A percentile compares a stretch with the other conserved stretches of the same genome.
Evolutionary conservation across 2,888 invertebrate genomes (phyloP).

Genomic region (Xylota sylvarum): DNA sequence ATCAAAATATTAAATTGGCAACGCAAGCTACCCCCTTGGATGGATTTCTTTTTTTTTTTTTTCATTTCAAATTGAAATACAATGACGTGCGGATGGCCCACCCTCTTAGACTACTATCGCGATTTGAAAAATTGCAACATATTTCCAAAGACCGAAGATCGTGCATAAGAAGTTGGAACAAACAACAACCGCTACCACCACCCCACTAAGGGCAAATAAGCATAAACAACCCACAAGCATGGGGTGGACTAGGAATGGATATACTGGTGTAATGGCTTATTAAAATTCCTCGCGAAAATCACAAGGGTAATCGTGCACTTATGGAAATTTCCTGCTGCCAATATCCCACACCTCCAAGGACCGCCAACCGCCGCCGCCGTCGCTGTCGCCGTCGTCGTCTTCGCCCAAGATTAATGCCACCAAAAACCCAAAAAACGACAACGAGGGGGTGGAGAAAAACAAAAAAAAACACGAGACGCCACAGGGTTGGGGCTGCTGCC

Average conservation of each 20-base stretch:
- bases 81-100: slow-evolving; percentile 63
- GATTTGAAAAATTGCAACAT: slow-evolving; percentile 74
- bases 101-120: slow-evolving; percentile 13
- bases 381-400: slow-evolving; percentile 32
- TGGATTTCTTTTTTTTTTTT: background rate
- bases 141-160: slow-evolving; percentile 66
- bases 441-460: slow-evolving; percentile 12
- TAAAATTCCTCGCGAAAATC: slow-evolving; percentile 77
- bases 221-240: slow-evolving; percentile 43
- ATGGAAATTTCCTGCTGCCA: slow-evolving; percentile 75
- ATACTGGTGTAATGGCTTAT: slow-evolving; percentile 75
- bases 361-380: slow-evolving; percentile 34
- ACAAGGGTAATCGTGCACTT: slow-evolving; percentile 77
- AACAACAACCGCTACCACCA: slow-evolving; percentile 29
- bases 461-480: slow-evolving; percentile 34
- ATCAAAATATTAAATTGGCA: slow-evolving; percentile 45
- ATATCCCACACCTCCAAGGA: slow-evolving; percentile 50
- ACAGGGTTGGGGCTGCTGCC: slow-evolving; percentile 50
- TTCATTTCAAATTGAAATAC: slow-evolving; percentile 73
- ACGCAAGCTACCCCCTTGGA: background rate
- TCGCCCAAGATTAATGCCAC: slow-evolving; percentile 68
- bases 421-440: slow-evolving; percentile 50
- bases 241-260: slow-evolving; percentile 24
- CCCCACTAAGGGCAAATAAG: slow-evolving; percentile 14
- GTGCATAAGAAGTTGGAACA: slow-evolving; percentile 48